These are phyloP conservation scores for Caenorhabditis sinica DNA, from an alignment of 2,888 invertebrate species.

Conservation along the genomic window DNA sequence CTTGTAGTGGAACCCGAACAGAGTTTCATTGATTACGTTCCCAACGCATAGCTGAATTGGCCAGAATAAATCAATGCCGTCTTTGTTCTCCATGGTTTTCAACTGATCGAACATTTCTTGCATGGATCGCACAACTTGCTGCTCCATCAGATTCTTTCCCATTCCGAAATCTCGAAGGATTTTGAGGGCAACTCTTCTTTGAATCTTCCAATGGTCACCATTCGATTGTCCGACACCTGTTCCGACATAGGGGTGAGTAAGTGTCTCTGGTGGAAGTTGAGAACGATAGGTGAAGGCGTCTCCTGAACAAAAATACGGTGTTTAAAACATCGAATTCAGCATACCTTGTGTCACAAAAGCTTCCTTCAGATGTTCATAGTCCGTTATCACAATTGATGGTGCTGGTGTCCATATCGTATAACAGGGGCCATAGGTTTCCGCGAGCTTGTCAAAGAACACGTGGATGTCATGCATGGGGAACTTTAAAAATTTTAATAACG, in stretches of 20 bases:
- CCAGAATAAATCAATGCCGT: conserved; percentile 63
- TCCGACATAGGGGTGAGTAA: conserved; percentile 20
- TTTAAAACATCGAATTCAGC: neutral
- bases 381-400: conserved; percentile 67
- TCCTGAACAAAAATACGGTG: conserved; percentile 25
- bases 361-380: conserved; percentile 71
- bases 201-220: conserved; percentile 72
- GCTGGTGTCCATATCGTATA: conserved; percentile 74
- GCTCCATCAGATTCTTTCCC: conserved; percentile 73
- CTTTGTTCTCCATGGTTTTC: conserved; percentile 1
- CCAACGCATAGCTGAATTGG: conserved; percentile 73
- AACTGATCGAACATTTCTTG: conserved; percentile 58
- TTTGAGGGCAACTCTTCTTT: conserved; percentile 68
- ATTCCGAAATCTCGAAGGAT: conserved; percentile 73
- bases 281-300: conserved; percentile 48
- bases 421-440: conserved; percentile 74
- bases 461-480: conserved; percentile 58
- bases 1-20: conserved; percentile 70
- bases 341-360: conserved; percentile 67
- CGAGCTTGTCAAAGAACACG: conserved; percentile 46
- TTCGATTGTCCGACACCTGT: conserved; percentile 52
- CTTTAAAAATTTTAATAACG: no score
- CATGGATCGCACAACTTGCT: conserved; percentile 62
- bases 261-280: conserved; percentile 39
- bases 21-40: conserved; percentile 74